phyloP scores from a whole-genome alignment of 2,113 vertebrate genomes.

The Condylura cristata region DNA sequence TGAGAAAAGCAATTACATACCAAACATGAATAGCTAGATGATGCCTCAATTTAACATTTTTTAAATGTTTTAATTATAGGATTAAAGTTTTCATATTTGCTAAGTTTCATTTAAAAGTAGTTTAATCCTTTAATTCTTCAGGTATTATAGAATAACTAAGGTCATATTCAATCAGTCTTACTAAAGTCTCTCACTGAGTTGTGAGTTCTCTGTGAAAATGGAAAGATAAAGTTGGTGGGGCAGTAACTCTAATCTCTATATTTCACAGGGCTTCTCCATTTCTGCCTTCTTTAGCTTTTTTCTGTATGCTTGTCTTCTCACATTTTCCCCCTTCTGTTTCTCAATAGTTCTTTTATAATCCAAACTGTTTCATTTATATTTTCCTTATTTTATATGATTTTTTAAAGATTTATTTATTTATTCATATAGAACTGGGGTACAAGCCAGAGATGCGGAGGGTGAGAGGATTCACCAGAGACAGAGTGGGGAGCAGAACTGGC shows the following conservation, averaged over 20 bases:
- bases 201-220: neutral
- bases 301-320: neutral
- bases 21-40: neutral
- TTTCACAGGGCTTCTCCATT: neutral
- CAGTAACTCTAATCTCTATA: neutral
- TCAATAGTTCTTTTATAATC: neutral
- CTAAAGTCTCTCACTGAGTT: neutral
- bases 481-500: too few species aligned
- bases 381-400: neutral
- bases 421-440: too few species aligned
- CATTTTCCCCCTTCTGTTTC: neutral
- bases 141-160: conserved; percentile 8
- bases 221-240: neutral
- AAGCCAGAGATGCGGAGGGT: too few species aligned
- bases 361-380: neutral
- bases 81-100: conserved; percentile 20
- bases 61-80: conserved; percentile 57
- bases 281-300: neutral
- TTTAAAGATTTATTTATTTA: too few species aligned
- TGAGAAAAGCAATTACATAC: conserved; percentile 36
- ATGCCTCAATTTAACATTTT: conserved; percentile 34
- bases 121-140: conserved; percentile 56
- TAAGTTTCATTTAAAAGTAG: conserved; percentile 6
- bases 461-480: too few species aligned
- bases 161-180: neutral